These are phyloP conservation scores for Tachuris rubrigastra DNA, from an alignment of 2,113 vertebrate genomes.

Conservation along the genomic window DNA sequence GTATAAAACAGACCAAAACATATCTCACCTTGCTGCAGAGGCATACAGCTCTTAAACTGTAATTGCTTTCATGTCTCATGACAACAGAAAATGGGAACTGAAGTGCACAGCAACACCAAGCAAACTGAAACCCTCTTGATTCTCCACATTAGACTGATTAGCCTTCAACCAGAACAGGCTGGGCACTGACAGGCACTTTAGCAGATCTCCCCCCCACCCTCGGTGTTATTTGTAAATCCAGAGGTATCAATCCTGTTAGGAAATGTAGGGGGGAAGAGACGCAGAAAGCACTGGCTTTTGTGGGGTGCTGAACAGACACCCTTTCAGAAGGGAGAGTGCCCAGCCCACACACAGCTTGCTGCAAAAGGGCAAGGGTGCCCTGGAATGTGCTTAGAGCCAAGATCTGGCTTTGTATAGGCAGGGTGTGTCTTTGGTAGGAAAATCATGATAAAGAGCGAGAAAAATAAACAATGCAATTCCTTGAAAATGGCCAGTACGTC, in stretches of 20 bases:
- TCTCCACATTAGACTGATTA: neutral
- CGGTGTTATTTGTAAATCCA: neutral
- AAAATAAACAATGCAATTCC: constrained; percentile 41
- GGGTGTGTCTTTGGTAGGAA: constrained; percentile 37
- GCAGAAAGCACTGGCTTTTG: neutral
- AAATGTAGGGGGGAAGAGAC: neutral
- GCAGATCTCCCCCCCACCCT: neutral
- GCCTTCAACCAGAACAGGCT: neutral
- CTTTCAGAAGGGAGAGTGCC: constrained; percentile 51
- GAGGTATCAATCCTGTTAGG: neutral
- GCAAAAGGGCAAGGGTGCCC: constrained; percentile 63
- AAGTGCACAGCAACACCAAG: neutral
- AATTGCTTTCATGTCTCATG: neutral
- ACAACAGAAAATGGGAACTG: neutral
- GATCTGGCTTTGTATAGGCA: constrained; percentile 39
- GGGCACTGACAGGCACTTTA: neutral
- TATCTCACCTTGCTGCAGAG: neutral
- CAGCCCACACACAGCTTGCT: constrained; percentile 48
- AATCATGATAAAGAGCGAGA: neutral
- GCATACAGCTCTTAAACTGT: neutral
- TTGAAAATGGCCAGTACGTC: neutral
- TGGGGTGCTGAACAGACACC: constrained; percentile 38
- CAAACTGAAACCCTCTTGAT: neutral
- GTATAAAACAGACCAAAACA: neutral
- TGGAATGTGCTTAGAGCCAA: constrained; percentile 64